Conservation (phyloP, 2,113 vertebrate species). For the Upupa epops region DNA sequence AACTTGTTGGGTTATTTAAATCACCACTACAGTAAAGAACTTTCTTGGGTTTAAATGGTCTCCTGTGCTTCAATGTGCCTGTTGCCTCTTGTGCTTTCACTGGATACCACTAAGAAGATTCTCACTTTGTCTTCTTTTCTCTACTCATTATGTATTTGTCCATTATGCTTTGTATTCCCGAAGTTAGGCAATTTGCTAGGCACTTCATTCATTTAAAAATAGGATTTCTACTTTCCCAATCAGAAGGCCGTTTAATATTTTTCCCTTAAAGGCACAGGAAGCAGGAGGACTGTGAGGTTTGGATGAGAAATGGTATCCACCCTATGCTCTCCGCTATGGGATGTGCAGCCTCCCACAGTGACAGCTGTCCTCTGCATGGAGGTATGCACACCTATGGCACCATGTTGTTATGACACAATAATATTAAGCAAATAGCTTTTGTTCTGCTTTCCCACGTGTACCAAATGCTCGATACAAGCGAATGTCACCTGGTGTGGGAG, state of each 20-base stretch:
- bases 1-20: neutral
- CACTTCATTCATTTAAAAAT: neutral
- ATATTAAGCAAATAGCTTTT: constrained; percentile 1
- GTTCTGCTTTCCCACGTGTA: neutral
- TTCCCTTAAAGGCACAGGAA: neutral
- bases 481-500: neutral
- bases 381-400: neutral
- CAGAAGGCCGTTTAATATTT: neutral
- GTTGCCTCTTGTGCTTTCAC: neutral
- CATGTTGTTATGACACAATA: neutral
- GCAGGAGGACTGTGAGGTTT: neutral
- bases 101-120: neutral
- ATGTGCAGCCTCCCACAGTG: neutral
- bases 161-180: neutral
- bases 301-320: neutral
- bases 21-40: neutral
- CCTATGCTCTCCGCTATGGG: neutral
- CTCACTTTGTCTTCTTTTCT: neutral
- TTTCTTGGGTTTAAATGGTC: neutral
- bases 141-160: neutral
- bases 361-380: neutral
- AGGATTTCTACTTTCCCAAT: neutral
- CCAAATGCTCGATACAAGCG: neutral
- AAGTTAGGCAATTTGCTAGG: neutral
- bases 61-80: neutral